phyloP scores from a whole-genome alignment of 1,140 invertebrate species.

The Plectus sambesii region DNA sequence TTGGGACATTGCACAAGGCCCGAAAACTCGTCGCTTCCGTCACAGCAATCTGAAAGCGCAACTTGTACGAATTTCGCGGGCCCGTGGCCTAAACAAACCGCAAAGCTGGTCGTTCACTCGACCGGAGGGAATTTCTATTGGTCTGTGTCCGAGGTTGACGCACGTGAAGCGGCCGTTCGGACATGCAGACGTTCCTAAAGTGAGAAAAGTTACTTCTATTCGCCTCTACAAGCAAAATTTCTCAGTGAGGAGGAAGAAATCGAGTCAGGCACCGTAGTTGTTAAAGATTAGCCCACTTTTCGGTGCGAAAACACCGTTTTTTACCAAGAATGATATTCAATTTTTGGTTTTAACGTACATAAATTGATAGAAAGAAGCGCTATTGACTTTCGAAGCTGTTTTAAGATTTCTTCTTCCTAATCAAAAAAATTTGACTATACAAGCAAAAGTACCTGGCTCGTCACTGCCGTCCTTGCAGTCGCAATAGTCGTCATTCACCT shows the following conservation, averaged over 20 bases:
- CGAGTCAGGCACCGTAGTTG: too few species aligned
- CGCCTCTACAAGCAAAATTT: constrained; percentile 60
- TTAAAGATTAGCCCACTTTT: too few species aligned
- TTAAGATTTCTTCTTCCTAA: too few species aligned
- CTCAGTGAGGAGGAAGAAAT: too few species aligned
- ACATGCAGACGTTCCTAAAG: constrained; percentile 74
- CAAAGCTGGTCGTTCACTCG: constrained; percentile 93
- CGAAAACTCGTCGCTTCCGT: constrained; percentile 78
- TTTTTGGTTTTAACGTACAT: too few species aligned
- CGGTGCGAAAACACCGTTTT: too few species aligned
- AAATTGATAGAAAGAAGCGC: background rate
- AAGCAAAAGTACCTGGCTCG: constrained; percentile 80
- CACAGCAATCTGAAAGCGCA: constrained; percentile 72
- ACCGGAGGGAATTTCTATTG: constrained; percentile 69
- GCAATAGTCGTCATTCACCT: constrained; percentile 96
- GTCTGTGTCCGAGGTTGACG: constrained; percentile 69
- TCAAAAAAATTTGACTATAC: too few species aligned
- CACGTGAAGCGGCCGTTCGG: constrained; percentile 76
- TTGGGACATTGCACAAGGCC: constrained; percentile 59
- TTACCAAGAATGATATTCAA: too few species aligned
- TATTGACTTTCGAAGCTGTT: constrained; percentile 7
- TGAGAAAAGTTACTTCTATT: background rate
- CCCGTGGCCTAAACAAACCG: constrained; percentile 52
- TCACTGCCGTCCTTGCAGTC: constrained; percentile 88
- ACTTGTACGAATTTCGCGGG: background rate